These are phyloP conservation scores for Siniperca obscura DNA, from an alignment of 2,797 vertebrate species.

Conservation along the genomic window DNA sequence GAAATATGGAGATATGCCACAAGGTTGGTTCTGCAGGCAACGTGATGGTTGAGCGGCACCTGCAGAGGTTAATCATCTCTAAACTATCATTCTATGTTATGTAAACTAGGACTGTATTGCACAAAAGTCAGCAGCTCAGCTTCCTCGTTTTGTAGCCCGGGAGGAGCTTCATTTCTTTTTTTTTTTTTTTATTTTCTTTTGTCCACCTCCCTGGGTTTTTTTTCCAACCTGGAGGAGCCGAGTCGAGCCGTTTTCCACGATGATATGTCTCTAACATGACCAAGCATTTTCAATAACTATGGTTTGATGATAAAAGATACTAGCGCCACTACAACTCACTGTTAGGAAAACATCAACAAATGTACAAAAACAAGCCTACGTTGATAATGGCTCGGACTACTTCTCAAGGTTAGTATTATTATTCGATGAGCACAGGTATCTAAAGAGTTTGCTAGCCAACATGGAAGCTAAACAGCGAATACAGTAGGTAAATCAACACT, in stretches of 20 bases:
- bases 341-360: slow-evolving; percentile 75
- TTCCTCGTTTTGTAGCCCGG: slow-evolving; percentile 55
- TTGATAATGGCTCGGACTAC: slow-evolving; percentile 67
- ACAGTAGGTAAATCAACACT: slow-evolving; percentile 83
- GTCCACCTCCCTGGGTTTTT: slow-evolving; percentile 28
- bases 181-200: not conserved
- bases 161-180: slow-evolving; percentile 23
- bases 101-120: slow-evolving; percentile 85
- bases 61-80: slow-evolving; percentile 62
- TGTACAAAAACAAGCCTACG: slow-evolving; percentile 75
- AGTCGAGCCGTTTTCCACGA: slow-evolving; percentile 63
- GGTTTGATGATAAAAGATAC: slow-evolving; percentile 75
- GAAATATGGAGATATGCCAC: slow-evolving; percentile 66
- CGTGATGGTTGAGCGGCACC: slow-evolving; percentile 42
- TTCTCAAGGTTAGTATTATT: slow-evolving; percentile 65
- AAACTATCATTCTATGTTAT: slow-evolving; percentile 66
- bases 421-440: slow-evolving; percentile 70
- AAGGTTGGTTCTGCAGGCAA: slow-evolving; percentile 60
- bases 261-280: slow-evolving; percentile 78
- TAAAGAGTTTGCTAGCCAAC: slow-evolving; percentile 71
- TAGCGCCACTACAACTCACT: slow-evolving; percentile 75
- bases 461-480: slow-evolving; percentile 76
- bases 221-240: slow-evolving; percentile 58
- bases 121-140: slow-evolving; percentile 79
- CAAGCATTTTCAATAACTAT: slow-evolving; percentile 67